Evolutionary conservation across 2,113 vertebrate species (phyloP), one percentile per base, ranked within the genome.

Genomic region (Phylloscopus trochilus): DNA sequence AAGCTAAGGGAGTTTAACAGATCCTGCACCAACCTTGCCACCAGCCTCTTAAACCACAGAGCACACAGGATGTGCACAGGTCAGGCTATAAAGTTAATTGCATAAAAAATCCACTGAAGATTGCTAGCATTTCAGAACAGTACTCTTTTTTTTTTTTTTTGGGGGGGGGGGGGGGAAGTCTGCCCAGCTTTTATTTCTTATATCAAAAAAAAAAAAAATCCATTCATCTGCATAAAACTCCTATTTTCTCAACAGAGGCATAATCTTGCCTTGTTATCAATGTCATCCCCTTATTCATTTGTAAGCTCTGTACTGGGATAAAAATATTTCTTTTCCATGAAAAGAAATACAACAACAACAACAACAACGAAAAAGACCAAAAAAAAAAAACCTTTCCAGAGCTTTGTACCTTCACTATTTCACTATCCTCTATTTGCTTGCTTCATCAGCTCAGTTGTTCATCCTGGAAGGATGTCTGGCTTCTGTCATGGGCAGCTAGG

Each of bases 401-500:
- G 51, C 13, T 30, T 62, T 49, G 11, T 33, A 66, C 41, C 37
- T 68, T 72, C 31, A 44, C 41, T 15, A 41, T 41, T 51, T 74
- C 39, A 26, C 33, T 58, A 11, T n/a, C 33, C 22, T 87, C 66
- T 60, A 3, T 35, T 69, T 85, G 66, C 18, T 66, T 79, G 39
- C 37, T 68, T 76, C 26, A 46, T 35, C 76, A 98, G 96, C 43
- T 16, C 68, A 35, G 91, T 83, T 68, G 46, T 81, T 90, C 69
- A 7, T 58, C 89, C 92, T 76, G 96, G 94, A 95, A 89, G 46
- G 89, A 97, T 10, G 2, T 88, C 52, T 60, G 91, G 93, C 44
- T 97, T 94, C n/a, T 83, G 58, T 31, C 52, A 89, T 0, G 9
- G 88, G 35, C 95, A 98, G 53, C 33, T 93, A 63, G 96, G 94